Evolutionary conservation across 2,797 vertebrate genomes (phyloP), one percentile per base, ranked within the genome.

Genomic region (Serranus cabrilla): DNA sequence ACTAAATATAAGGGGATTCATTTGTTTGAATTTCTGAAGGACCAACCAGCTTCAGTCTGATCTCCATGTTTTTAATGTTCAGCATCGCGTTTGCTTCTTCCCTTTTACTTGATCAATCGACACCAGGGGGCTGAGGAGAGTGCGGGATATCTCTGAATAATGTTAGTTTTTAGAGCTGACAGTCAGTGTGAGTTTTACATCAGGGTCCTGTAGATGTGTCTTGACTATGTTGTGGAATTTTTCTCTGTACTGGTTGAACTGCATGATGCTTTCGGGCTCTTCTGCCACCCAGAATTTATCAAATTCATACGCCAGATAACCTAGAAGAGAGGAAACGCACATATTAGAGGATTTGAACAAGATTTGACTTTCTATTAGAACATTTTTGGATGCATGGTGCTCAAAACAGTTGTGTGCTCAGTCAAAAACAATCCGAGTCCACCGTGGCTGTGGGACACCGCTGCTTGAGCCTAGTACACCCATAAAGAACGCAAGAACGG

Each of bases 281-380:
- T 98, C 97, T 74, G 97, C 94, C 89, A 99, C 93, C 98, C 98
- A 99, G 95, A 99, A 99, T 82, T 96, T 97, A 93, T 99, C 96
- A 88, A 99, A 99, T 85, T 99, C 97, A 61, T 97, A 98, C 0
- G 97, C 96, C 83, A 99, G 94, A 87, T 97, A 99, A 94, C 98
- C 98, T 99, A 58, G 0, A 76, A 43, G 31, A 55, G n/a, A 60
- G 45, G 18, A 74, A 65, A 65, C 4, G 50, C 10, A 56, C 3
- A 43, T 16, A 49, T 69, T 17, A 64, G 27, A 31, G 11, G 37
- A 6, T 34, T 37, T 11, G 61, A 23, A 25, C 7, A 56, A 3
- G n/a, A 31, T 31, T 4, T 27, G 0, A 52, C 6, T 7, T 58
- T 60, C n/a, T 52, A 16, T 11, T 14, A 61, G 2, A 40, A 34